These are phyloP conservation scores for Condylura cristata DNA, from an alignment of 2,113 vertebrate genomes.

Conservation along the genomic window DNA sequence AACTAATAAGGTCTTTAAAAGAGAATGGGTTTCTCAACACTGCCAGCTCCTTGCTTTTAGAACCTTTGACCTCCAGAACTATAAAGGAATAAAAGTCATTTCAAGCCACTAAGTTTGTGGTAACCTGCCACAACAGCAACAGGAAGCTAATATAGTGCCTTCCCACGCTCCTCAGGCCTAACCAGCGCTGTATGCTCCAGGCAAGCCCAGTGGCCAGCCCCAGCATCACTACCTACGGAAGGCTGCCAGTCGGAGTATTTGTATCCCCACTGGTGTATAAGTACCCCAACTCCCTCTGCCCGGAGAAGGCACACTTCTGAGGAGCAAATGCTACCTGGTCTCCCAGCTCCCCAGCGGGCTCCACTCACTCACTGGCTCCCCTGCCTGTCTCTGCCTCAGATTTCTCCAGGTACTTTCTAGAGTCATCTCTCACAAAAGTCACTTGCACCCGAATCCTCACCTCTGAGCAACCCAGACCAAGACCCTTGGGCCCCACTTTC, in stretches of 20 bases:
- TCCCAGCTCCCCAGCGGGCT: not conserved
- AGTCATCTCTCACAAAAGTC: not conserved
- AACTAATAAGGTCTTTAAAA: too few species aligned
- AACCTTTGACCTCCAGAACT: not conserved
- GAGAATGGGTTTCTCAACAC: not conserved
- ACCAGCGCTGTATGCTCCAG: not conserved
- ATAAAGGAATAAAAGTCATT: too few species aligned
- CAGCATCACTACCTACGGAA: not conserved
- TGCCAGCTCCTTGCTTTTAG: not conserved
- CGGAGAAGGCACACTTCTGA: not conserved
- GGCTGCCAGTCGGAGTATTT: not conserved
- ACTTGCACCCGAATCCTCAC: not conserved
- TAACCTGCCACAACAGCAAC: not conserved
- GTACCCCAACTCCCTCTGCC: not conserved
- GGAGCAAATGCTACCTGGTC: accelerated
- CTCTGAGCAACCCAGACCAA: not conserved
- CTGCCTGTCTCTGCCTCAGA: not conserved
- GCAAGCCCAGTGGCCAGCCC: not conserved
- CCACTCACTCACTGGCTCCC: accelerated
- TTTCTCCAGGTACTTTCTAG: not conserved
- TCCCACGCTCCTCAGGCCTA: not conserved
- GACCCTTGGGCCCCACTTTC: not conserved
- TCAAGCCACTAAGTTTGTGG: not conserved
- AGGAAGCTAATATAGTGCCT: not conserved
- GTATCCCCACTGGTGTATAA: too few species aligned